Conservation (phyloP, 2,888 invertebrate species). For the Limnephilus marmoratus region DNA sequence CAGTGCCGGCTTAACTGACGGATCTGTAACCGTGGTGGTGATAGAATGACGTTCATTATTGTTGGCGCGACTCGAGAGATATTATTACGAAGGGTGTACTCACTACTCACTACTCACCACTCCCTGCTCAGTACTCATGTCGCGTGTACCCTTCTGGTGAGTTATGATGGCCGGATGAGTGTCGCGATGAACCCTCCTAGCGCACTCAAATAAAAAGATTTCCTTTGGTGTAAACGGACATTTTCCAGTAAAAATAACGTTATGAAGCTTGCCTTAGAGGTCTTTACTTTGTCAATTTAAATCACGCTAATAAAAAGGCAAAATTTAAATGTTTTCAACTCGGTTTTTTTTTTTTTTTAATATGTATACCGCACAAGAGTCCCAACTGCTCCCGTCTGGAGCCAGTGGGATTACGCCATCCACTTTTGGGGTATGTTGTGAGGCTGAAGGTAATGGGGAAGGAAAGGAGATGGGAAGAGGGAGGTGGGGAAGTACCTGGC, state of each 20-base stretch:
- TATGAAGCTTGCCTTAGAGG: not conserved
- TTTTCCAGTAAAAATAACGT: not conserved
- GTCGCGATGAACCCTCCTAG: not conserved
- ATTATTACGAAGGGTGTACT: not conserved
- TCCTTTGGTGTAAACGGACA: not conserved
- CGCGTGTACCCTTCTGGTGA: not conserved
- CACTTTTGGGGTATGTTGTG: no score
- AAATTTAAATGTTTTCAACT: no score
- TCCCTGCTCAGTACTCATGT: not conserved
- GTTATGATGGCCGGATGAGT: not conserved
- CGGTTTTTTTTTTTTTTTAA: no score
- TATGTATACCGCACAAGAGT: no score
- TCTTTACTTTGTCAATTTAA: not conserved
- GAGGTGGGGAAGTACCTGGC: no score
- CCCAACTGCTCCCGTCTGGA: no score
- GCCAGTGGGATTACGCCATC: no score
- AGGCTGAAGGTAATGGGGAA: no score
- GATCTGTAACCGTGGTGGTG: not conserved
- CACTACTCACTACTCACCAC: no score
- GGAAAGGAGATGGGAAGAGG: no score
- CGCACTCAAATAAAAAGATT: not conserved
- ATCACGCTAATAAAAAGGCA: not conserved
- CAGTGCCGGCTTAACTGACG: not conserved
- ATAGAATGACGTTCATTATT: conserved; percentile 30
- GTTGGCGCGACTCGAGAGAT: conserved; percentile 21